phyloP scores from a whole-genome alignment of 1,140 invertebrate species.

The Teleogryllus occipitalis region DNA sequence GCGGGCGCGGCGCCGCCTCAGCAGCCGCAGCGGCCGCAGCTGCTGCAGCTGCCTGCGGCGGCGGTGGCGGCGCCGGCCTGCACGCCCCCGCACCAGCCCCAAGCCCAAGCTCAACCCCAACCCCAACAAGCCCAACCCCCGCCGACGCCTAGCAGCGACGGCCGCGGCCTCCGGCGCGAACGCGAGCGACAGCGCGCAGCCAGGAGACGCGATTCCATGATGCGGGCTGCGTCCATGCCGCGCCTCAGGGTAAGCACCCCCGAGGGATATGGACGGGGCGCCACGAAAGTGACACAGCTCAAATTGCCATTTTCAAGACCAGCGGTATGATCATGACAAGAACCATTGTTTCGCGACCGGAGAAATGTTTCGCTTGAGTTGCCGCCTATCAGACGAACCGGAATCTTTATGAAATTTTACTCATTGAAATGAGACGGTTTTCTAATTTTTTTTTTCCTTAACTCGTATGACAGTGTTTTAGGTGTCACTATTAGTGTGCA shows the following conservation, averaged over 20 bases:
- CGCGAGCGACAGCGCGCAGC: slow-evolving; percentile 11
- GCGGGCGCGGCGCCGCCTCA: not conserved
- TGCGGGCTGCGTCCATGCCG: slow-evolving; percentile 12
- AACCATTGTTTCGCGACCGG: no score
- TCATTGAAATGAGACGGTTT: no score
- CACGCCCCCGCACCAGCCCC: not conserved
- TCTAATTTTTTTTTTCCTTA: no score
- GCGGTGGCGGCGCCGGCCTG: not conserved
- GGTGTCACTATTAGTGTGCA: no score
- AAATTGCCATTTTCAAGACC: no score
- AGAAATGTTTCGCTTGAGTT: no score
- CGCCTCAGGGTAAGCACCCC: slow-evolving; percentile 14
- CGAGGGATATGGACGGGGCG: no score
- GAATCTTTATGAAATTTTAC: no score
- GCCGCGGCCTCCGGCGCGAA: not conserved
- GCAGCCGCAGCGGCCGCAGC: not conserved
- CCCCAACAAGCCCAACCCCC: not conserved
- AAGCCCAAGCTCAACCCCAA: not conserved
- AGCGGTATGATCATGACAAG: no score
- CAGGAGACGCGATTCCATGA: slow-evolving; percentile 1
- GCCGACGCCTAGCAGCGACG: not conserved
- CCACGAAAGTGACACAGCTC: no score
- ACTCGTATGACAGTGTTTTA: no score
- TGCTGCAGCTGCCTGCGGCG: not conserved
- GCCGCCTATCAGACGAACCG: no score